phyloP scores from a whole-genome alignment of 2,888 invertebrate genomes.

The Hydrotaea diabolus region DNA sequence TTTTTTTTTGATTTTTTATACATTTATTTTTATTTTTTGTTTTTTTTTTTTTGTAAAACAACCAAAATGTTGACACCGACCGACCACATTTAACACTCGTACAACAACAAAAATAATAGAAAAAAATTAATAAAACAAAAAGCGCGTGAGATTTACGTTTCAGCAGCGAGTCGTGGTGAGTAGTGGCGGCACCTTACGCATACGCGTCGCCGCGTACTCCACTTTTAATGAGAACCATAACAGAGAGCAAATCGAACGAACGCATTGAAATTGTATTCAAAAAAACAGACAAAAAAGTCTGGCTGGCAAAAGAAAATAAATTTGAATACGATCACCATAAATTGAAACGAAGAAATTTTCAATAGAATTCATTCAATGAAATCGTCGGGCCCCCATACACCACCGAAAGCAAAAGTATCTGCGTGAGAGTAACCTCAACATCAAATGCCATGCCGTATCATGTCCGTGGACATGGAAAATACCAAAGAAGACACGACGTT shows the following conservation, averaged over 20 bases:
- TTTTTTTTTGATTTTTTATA: conserved; percentile 54
- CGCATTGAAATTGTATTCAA: conserved; percentile 16
- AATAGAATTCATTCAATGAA: conserved; percentile 12
- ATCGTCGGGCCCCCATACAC: neutral
- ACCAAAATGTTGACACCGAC: conserved; percentile 44
- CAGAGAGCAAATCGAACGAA: conserved; percentile 4
- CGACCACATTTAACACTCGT: conserved; percentile 15
- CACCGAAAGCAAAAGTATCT: conserved; percentile 2
- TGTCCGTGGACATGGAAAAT: neutral
- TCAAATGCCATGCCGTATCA: no score
- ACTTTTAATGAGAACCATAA: conserved; percentile 43
- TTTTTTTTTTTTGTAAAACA: conserved; percentile 22
- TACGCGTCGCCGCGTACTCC: conserved; percentile 23
- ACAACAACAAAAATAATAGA: neutral
- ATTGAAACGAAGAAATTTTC: neutral
- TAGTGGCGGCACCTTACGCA: neutral
- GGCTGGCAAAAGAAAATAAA: neutral
- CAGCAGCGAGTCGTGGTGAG: neutral
- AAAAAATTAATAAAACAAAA: conserved; percentile 37
- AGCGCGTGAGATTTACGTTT: conserved; percentile 34
- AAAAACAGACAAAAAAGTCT: neutral
- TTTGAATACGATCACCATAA: neutral
- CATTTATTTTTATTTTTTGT: neutral
- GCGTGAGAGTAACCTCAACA: neutral
- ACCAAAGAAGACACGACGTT: neutral